phyloP scores from a whole-genome alignment of 1,140 invertebrate genomes.

The Apis cerana region DNA sequence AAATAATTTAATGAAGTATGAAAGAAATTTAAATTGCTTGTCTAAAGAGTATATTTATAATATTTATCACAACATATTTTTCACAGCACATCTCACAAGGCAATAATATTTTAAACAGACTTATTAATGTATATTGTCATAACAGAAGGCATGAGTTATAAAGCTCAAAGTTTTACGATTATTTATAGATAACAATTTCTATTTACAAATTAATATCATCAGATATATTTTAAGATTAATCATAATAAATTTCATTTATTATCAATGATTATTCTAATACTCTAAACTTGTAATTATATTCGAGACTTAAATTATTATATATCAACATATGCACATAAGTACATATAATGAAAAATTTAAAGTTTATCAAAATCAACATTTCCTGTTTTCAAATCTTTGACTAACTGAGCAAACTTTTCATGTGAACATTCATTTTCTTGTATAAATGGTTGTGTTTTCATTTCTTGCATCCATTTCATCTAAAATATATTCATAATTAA shows the following conservation, averaged over 20 bases:
- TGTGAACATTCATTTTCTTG: conserved; percentile 34
- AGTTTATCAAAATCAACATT: conserved; percentile 53
- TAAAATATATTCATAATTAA: conserved; percentile 20
- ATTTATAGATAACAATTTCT: neutral
- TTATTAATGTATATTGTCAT: conserved; percentile 31
- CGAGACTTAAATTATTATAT: conserved; percentile 9
- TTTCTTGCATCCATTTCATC: conserved; percentile 54
- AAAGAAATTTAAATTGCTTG: neutral
- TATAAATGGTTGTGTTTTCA: conserved; percentile 51
- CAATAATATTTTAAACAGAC: neutral
- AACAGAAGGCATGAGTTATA: conserved; percentile 6
- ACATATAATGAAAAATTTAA: conserved; percentile 11
- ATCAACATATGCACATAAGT: conserved; percentile 3
- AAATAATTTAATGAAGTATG: neutral
- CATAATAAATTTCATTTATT: neutral
- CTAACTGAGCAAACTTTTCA: conserved; percentile 51
- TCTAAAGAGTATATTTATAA: conserved; percentile 3
- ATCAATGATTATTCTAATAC: conserved; percentile 1
- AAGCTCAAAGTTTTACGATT: neutral
- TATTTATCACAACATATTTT: conserved; percentile 2
- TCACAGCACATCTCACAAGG: neutral
- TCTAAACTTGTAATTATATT: conserved; percentile 2
- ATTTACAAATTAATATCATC: conserved; percentile 2
- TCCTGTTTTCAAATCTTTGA: conserved; percentile 32
- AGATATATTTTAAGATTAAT: conserved; percentile 5